Base-by-base conservation (phyloP, 2,888 invertebrate species). In the Harpagoxenus sublaevis region DNA sequence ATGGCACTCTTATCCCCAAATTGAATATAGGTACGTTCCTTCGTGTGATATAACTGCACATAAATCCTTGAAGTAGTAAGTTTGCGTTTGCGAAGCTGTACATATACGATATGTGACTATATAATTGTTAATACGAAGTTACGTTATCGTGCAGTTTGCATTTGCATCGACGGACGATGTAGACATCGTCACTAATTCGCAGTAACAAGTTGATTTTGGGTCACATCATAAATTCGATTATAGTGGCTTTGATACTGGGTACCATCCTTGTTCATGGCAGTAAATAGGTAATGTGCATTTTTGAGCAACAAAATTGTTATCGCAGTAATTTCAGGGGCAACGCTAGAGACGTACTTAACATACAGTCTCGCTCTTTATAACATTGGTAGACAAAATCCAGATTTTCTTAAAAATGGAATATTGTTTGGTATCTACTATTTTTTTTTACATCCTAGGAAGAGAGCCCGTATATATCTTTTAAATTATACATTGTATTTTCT, bases 291-390 rank as follows among this genome's bases (percentile, higher is more conserved):
- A 88, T 65, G 77, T 86, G 88, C 74, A 87, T 82, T 70, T 90
- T 90, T 88, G 86, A 91, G 88, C 89, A 92, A 91, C 83, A 81
- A 87, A 92, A 89, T 84, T 88, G 88, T 84, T 89, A 57, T 48
- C 39, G 42, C 65, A 75, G n/a, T 53, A 74, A 66, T 55, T 70
- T 63, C 9, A 74, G 73, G 39, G 31, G 2, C n/a, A 45, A 82
- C 28, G 55, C 31, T 66, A 62, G 55, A 48, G 39, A 68, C 12
- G 1, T 74, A 8, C 60, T 45, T 57, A 55, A 23, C 70, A 79
- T 74, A 51, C n/a, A 35, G 55, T 84, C 31, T 23, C 8, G 12
- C n/a, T 55, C 55, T 83, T 23, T 23, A 23, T 42, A 77, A 62
- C 45, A 62, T 48, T 10, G 57, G 3, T 35, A 48, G 35, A 45